Conservation (phyloP, 37 sponge, comb jelly and placozoan species). For the Ianthella basta region DNA sequence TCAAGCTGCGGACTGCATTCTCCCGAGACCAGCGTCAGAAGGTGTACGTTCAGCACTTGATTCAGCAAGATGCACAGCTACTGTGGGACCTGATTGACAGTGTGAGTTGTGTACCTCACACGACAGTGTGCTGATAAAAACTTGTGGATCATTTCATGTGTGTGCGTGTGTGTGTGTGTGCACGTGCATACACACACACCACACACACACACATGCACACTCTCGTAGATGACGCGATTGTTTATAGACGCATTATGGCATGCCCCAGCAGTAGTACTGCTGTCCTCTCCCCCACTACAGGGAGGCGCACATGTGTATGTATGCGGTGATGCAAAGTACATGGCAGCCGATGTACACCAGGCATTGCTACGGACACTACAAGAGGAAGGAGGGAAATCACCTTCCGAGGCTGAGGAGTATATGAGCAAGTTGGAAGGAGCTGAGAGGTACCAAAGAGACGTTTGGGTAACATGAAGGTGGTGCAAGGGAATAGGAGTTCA, state of each 20-base stretch:
- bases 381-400: background rate
- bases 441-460: constrained; percentile 58
- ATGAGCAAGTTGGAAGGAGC: constrained; percentile 42
- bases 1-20: constrained; percentile 47
- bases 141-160: background rate
- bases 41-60: constrained; percentile 70
- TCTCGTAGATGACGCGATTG: too few species aligned
- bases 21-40: constrained; percentile 63
- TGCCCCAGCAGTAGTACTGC: too few species aligned
- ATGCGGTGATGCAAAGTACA: constrained; percentile 63
- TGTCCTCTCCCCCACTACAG: background rate
- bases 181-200: too few species aligned
- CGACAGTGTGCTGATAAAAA: background rate
- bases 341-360: constrained; percentile 67
- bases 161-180: constrained; percentile 24
- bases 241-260: too few species aligned
- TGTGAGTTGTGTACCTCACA: constrained; percentile 3
- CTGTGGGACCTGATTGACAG: constrained; percentile 49
- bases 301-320: constrained; percentile 54
- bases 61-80: constrained; percentile 36
- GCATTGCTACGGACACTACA: constrained; percentile 35
- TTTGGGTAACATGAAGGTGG: constrained; percentile 59
- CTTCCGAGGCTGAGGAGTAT: constrained; percentile 37
- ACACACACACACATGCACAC: too few species aligned
- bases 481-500: too few species aligned